Evolutionary conservation across 2,113 vertebrate species (phyloP).

Genomic region (Stercorarius parasiticus): DNA sequence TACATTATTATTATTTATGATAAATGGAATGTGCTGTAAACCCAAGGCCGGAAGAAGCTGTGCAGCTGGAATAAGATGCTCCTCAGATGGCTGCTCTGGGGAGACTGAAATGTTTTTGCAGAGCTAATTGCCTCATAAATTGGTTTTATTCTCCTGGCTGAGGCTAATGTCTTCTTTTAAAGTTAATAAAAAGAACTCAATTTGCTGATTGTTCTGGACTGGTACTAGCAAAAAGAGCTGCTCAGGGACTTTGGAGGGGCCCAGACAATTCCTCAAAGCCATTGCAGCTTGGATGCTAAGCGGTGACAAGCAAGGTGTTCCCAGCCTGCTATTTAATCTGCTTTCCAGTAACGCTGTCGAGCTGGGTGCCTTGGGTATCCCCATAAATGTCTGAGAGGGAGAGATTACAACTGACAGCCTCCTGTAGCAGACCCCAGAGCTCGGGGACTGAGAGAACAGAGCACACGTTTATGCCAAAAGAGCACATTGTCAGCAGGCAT

Average conservation of each 20-base stretch:
- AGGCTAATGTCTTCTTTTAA: conserved; percentile 65
- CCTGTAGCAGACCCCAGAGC: not conserved
- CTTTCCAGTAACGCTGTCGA: not conserved
- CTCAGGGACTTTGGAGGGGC: not conserved
- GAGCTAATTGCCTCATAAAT: conserved; percentile 69
- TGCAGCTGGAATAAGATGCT: conserved; percentile 55
- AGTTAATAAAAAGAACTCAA: conserved; percentile 69
- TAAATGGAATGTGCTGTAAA: conserved; percentile 40
- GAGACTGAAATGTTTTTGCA: conserved; percentile 60
- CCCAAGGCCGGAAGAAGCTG: conserved; percentile 17
- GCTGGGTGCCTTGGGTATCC: not conserved
- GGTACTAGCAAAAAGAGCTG: conserved; percentile 19
- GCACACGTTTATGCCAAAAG: not conserved
- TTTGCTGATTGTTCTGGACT: conserved; percentile 56
- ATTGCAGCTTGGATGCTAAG: conserved; percentile 3
- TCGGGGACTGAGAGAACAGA: not conserved
- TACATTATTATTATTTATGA: conserved; percentile 45
- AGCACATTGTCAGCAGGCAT: not conserved
- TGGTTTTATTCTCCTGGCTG: conserved; percentile 67
- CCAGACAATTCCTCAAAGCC: conserved; percentile 13
- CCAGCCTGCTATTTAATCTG: conserved; percentile 8
- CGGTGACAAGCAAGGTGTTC: conserved; percentile 25
- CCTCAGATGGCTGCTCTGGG: conserved; percentile 62
- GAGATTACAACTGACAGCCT: not conserved
- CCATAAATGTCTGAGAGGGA: not conserved